Evolutionary conservation across 2,888 invertebrate species (phyloP).

Genomic region (Agapostemon virescens): DNA sequence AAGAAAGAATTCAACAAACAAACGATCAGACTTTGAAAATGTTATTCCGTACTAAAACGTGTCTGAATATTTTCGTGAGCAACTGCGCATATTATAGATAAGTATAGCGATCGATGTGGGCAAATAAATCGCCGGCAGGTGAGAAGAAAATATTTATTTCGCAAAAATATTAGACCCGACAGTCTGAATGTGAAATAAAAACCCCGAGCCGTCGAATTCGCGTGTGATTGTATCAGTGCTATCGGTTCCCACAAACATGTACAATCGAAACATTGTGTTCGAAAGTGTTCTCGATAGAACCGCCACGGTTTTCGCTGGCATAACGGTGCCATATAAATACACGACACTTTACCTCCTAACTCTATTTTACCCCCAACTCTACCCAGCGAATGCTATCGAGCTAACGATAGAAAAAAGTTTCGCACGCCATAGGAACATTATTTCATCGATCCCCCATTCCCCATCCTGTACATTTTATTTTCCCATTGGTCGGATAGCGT

Average conservation of each 20-base stretch:
- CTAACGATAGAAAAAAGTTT: constrained; percentile 35
- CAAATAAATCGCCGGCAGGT: not conserved
- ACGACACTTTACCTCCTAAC: constrained; percentile 14
- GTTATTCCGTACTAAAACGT: too few relatives aligned
- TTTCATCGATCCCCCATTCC: constrained; percentile 16
- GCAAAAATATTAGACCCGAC: not conserved
- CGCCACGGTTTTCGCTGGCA: constrained; percentile 22
- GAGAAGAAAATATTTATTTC: not conserved
- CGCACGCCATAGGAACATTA: constrained; percentile 42
- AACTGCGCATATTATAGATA: too few relatives aligned
- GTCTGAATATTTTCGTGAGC: too few relatives aligned
- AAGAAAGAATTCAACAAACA: too few relatives aligned
- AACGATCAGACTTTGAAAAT: too few relatives aligned
- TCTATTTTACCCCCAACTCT: constrained; percentile 33
- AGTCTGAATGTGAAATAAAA: not conserved
- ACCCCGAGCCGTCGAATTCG: constrained; percentile 15
- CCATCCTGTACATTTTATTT: constrained; percentile 1
- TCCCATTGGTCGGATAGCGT: not conserved
- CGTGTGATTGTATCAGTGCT: constrained; percentile 21
- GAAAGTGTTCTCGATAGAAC: constrained; percentile 44
- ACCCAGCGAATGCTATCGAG: constrained; percentile 27
- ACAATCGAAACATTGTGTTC: constrained; percentile 16
- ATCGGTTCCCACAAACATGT: constrained; percentile 9
- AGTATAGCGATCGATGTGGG: not conserved
- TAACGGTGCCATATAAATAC: constrained; percentile 47